Evolutionary conservation across 2,113 vertebrate species (phyloP).

Genomic region (Sturnira hondurensis): DNA sequence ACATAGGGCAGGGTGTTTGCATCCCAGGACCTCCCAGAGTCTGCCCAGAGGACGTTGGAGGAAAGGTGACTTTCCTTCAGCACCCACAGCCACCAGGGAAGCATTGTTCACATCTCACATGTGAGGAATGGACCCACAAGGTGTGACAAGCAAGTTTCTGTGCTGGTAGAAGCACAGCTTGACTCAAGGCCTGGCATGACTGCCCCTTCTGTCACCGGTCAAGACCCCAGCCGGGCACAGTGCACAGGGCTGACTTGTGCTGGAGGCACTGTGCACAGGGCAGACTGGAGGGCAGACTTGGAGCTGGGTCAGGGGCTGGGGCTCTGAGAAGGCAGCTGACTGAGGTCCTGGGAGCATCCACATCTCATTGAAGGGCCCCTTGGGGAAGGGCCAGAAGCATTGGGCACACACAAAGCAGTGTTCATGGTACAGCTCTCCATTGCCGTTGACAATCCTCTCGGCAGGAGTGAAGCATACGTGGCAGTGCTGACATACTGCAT

Average conservation of each 20-base stretch:
- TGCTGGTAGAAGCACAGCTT: neutral
- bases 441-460: constrained; percentile 82
- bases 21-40: no score
- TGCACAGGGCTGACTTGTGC: no score
- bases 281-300: neutral
- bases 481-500: constrained; percentile 81
- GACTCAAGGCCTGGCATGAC: neutral
- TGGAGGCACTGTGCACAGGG: accelerated
- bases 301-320: neutral
- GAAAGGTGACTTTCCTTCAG: neutral
- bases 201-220: accelerated
- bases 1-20: neutral
- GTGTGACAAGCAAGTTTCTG: neutral
- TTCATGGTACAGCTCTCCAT: constrained; percentile 82
- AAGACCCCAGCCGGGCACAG: accelerated
- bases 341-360: neutral
- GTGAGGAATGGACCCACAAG: neutral
- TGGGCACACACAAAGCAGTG: constrained; percentile 86
- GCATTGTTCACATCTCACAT: neutral
- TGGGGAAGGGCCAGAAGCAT: constrained; percentile 84
- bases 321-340: neutral
- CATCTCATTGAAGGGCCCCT: constrained; percentile 86
- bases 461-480: constrained; percentile 77
- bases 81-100: neutral
- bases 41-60: neutral